Percentiles rank a stretch among this genome's conserved stretches.
Conservation (phyloP, 64 coral and sea anemone species). For the Pocillopora verrucosa region DNA sequence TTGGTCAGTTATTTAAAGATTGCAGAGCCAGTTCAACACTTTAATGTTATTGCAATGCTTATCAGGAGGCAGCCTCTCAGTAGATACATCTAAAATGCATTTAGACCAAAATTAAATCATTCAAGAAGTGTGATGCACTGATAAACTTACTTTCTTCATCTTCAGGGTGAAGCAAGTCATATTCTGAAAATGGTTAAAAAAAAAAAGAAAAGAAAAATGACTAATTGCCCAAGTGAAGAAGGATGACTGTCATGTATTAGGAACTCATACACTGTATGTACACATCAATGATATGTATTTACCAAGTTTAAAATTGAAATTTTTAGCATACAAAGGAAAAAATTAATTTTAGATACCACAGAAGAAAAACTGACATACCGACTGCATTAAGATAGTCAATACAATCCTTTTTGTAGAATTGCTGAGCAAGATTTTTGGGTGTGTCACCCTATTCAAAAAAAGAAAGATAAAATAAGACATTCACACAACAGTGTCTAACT, state of each 20-base stretch:
- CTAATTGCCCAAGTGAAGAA: neutral
- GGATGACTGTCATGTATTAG: neutral
- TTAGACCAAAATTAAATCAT: neutral
- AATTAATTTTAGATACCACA: neutral
- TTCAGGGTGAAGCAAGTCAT: slow-evolving; percentile 97
- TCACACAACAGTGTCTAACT: neutral
- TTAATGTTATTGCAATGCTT: too few relatives aligned
- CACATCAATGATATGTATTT: too few relatives aligned
- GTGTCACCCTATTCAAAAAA: slow-evolving; percentile 74
- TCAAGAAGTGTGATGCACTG: neutral
- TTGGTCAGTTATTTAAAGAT: too few relatives aligned
- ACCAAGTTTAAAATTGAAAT: neutral
- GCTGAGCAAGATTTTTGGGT: slow-evolving; percentile 84
- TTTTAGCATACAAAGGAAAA: neutral
- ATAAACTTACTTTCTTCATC: slow-evolving; percentile 95
- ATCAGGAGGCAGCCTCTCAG: too few relatives aligned
- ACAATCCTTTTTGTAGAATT: slow-evolving; percentile 98
- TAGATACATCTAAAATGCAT: too few relatives aligned
- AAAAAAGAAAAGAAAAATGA: neutral
- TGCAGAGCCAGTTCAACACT: too few relatives aligned
- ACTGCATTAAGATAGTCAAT: slow-evolving; percentile 95
- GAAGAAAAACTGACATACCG: slow-evolving; percentile 48
- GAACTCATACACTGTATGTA: too few relatives aligned
- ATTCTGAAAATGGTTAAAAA: slow-evolving; percentile 56
- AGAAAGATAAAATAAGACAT: neutral